Evolutionary conservation across 2,888 invertebrate genomes (phyloP), one percentile per base, ranked within the genome.

Genomic region (Leptinotarsa juncta): DNA sequence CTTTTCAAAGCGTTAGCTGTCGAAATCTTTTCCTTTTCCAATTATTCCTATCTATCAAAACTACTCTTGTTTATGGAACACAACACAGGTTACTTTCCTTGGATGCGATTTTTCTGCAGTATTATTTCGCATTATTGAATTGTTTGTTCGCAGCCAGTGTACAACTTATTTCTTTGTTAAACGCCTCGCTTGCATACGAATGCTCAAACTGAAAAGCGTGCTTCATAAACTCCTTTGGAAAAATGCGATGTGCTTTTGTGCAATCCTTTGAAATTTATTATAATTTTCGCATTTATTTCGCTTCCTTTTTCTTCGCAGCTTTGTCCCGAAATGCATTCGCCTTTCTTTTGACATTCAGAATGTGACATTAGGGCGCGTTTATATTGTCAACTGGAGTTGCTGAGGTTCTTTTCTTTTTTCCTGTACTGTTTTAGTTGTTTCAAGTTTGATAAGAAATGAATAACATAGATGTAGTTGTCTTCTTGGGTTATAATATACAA

Each of bases 301-400:
- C 51, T 51, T 51, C 51, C 51, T n/a, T 51, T 51, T 16, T 51
- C 51, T 51, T 51, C 51, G 51, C 51, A 51, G 51, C 51, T n/a
- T 16, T 2, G 16, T 51, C 16, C n/a, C 51, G 0, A 51, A 4
- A 51, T 51, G 51, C n/a, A 51, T 15, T 51, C 51, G 16, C n/a
- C 3, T 16, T 51, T 51, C 51, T 51, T 51, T 51, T 51, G 4
- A 16, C 51, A 51, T 51, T 15, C n/a, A 51, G 15, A 51, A 51
- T 16, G 16, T 5, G 15, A n/a, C 14, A 16, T 51, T 51, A 15
- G n/a, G 51, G n/a, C n/a, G n/a, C 51, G 51, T 51, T 51, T 51
- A 51, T 16, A 4, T 51, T 51, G 42, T 10, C 42, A 42, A 10
- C 42, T 10, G 42, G 10, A 10, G 42, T 42, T 42, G 42, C 2